Percentiles rank a stretch among this genome's conserved stretches.
These are phyloP conservation scores for Chamaea fasciata DNA, from an alignment of 2,113 vertebrate genomes.

Conservation along the genomic window DNA sequence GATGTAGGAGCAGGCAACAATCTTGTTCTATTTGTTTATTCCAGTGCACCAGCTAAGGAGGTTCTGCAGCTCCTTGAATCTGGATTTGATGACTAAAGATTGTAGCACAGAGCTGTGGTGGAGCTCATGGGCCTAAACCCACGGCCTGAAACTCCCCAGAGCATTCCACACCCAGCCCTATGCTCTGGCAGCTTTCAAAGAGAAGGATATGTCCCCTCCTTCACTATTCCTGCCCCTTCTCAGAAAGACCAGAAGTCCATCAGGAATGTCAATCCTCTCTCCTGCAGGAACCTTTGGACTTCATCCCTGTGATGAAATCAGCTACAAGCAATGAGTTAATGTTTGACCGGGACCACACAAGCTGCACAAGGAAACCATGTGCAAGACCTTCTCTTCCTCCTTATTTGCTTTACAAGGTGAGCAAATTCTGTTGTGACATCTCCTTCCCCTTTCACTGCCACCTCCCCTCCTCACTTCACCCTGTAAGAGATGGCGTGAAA, in stretches of 20 bases:
- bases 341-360: conserved; percentile 43
- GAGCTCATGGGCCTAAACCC: background rate
- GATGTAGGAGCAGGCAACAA: background rate
- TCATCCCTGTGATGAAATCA: conserved; percentile 41
- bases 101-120: background rate
- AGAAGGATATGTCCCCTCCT: background rate
- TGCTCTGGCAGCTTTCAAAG: background rate
- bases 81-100: background rate
- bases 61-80: background rate
- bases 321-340: conserved; percentile 57
- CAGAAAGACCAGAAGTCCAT: conserved; percentile 8
- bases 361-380: background rate
- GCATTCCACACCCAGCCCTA: background rate
- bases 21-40: background rate
- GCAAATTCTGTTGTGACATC: background rate
- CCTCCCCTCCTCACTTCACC: background rate
- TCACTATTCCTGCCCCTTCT: background rate
- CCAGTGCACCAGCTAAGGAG: background rate
- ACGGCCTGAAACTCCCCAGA: background rate
- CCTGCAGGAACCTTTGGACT: conserved; percentile 50
- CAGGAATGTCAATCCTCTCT: background rate
- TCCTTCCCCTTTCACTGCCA: background rate
- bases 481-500: background rate
- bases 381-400: background rate
- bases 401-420: conserved; percentile 24